Base-by-base conservation (phyloP, 2,797 vertebrate genomes). In the Potorous gilbertii region DNA sequence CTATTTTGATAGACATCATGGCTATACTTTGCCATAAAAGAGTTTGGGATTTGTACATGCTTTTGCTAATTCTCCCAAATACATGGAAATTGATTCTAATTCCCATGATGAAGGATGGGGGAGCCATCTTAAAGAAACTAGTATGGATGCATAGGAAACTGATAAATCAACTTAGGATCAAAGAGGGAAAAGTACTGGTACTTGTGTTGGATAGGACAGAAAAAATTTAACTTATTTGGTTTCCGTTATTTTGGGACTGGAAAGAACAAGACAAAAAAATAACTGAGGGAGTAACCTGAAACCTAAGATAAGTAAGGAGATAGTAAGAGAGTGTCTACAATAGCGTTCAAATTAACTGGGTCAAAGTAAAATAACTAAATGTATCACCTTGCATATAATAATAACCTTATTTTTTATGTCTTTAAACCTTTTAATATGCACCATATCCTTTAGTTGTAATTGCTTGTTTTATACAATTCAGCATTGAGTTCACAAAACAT, bases 81-180 rank as follows among this genome's bases (percentile, higher is more conserved):
- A 87, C 27, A 27, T 27, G 21, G 14, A 95, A 96, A 96, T 40
- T 94, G 96, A 96, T 94, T 95, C 40, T 14, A 95, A 55, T 93
- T 96, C 90, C 90, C 94, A 94, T 95, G 29, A 94, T 94, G 91
- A 14, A 96, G 52, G 5, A 94, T 27, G 4, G 94, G 89, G 90
- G 13, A 95, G 11, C 52, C 74, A 87, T 50, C 24, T 50, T 46
- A 50, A 46, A 46, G 21, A 81, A 27, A 87, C 24, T 21, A 46
- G 8, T 46, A 27, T 50, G 9, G 21, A 50, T 50, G 8, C 21
- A 87, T 27, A 87, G 24, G 9, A 3, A 87, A 12, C 21, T 28
- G 21, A 87, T 50, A 87, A 87, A 87, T 24, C 74, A 87, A 28
- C 24, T 81, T 81, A 87, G 9, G 9, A 50, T 87, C 18, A 87